Evolutionary conservation across 2,888 invertebrate genomes (phyloP).

Genomic region (Drosophila maculinotata): DNA sequence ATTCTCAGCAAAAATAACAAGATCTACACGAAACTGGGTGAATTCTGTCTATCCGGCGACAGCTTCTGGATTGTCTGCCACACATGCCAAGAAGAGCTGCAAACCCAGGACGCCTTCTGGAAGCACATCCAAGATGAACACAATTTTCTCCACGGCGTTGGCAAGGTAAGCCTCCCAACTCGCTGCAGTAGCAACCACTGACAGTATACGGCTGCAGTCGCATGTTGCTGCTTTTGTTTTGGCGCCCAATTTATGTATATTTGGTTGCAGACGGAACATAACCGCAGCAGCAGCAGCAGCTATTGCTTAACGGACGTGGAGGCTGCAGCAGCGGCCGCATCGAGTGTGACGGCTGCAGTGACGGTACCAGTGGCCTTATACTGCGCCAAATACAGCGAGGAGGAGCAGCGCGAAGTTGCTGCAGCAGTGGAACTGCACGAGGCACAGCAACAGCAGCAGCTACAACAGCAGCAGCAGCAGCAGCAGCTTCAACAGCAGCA

Average conservation of each 20-base stretch:
- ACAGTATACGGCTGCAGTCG: too few species aligned
- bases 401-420: slow-evolving; percentile 70
- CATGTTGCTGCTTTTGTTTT: slow-evolving; percentile 24
- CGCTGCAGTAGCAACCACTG: too few species aligned
- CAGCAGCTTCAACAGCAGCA: slow-evolving; percentile 41
- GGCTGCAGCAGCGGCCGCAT: slow-evolving; percentile 25
- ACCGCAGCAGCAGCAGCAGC: slow-evolving; percentile 62
- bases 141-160: slow-evolving; percentile 81
- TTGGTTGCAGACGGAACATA: slow-evolving; percentile 59
- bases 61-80: slow-evolving; percentile 83
- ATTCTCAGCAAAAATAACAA: slow-evolving; percentile 83
- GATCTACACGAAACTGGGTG: slow-evolving; percentile 82
- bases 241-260: slow-evolving; percentile 38
- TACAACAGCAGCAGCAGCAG: slow-evolving; percentile 56
- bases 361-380: slow-evolving; percentile 70
- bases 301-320: slow-evolving; percentile 80
- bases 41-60: slow-evolving; percentile 82
- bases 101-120: slow-evolving; percentile 83
- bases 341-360: slow-evolving; percentile 51
- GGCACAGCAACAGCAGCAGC: slow-evolving; percentile 49
- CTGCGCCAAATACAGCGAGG: slow-evolving; percentile 74
- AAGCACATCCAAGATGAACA: slow-evolving; percentile 83
- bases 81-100: slow-evolving; percentile 82
- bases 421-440: slow-evolving; percentile 62
- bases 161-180: slow-evolving; percentile 65